phyloP scores from a whole-genome alignment of 1,140 invertebrate genomes.

The Drosophila pandora region DNA sequence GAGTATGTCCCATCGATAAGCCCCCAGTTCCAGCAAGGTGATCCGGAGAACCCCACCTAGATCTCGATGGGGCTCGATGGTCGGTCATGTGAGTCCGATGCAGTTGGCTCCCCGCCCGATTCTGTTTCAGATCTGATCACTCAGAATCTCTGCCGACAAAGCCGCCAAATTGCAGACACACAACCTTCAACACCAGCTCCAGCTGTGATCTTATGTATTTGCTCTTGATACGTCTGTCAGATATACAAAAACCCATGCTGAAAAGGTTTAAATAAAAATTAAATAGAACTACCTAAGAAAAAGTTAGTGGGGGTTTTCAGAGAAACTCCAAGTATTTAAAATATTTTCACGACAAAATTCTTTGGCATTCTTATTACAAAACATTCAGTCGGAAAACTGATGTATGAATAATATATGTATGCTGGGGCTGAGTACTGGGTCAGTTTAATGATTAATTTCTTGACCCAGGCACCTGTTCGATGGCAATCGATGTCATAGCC shows the following conservation, averaged over 20 bases:
- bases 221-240: conserved; percentile 1
- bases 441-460: conserved; percentile 25
- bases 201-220: conserved; percentile 16
- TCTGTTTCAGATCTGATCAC: conserved; percentile 36
- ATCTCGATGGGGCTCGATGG: conserved; percentile 41
- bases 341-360: neutral
- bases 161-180: conserved; percentile 18
- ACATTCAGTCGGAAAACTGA: no score
- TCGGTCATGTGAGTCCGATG: conserved; percentile 39
- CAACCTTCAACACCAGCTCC: conserved; percentile 65
- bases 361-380: no score
- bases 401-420: no score
- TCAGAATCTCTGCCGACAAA: conserved; percentile 19
- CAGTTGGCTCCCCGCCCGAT: neutral
- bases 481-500: conserved; percentile 23
- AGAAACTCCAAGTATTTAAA: neutral
- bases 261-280: neutral
- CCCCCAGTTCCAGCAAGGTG: conserved; percentile 47
- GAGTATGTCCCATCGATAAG: conserved; percentile 41
- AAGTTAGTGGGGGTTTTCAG: neutral
- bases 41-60: conserved; percentile 61
- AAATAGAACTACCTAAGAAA: neutral
- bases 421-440: neutral
- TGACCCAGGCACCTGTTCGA: conserved; percentile 27
- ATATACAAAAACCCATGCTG: neutral